Evolutionary conservation across 2,113 vertebrate genomes (phyloP).

Genomic region (Ammodytes dubius): DNA sequence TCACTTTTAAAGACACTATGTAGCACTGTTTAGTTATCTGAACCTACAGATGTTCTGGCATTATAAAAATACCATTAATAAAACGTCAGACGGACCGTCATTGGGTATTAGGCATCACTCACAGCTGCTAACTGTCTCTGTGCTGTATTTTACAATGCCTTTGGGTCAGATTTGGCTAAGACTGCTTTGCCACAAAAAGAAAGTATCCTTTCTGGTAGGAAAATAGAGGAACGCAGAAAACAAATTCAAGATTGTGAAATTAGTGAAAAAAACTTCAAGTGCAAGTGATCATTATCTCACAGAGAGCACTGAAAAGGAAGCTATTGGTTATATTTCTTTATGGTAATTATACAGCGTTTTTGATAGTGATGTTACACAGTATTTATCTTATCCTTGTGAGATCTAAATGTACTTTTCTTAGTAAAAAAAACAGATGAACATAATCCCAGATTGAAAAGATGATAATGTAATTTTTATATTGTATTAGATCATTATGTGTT

Average conservation of each 20-base stretch:
- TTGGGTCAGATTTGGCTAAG: not conserved
- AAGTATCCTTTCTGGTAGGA: not conserved
- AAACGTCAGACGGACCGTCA: not conserved
- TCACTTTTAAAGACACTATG: not conserved
- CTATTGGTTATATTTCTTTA: not conserved
- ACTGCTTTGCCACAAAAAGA: not conserved
- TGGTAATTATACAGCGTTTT: not conserved
- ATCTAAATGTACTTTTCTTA: not conserved
- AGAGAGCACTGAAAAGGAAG: not conserved
- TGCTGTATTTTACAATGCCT: not conserved
- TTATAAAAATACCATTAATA: not conserved
- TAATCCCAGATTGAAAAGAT: not conserved
- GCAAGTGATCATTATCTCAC: not conserved
- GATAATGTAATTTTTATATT: not conserved
- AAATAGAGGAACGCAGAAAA: not conserved
- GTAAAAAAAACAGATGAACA: not conserved
- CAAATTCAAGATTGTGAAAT: not conserved
- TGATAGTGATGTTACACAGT: constrained; percentile 1
- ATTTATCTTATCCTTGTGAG: not conserved
- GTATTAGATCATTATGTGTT: not conserved
- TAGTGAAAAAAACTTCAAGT: not conserved
- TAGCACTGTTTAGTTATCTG: not conserved
- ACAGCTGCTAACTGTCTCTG: not conserved
- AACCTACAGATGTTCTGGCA: not conserved
- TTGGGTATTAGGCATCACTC: not conserved